Conservation (phyloP, 2,797 vertebrate species). For the Labeo calbasu region DNA sequence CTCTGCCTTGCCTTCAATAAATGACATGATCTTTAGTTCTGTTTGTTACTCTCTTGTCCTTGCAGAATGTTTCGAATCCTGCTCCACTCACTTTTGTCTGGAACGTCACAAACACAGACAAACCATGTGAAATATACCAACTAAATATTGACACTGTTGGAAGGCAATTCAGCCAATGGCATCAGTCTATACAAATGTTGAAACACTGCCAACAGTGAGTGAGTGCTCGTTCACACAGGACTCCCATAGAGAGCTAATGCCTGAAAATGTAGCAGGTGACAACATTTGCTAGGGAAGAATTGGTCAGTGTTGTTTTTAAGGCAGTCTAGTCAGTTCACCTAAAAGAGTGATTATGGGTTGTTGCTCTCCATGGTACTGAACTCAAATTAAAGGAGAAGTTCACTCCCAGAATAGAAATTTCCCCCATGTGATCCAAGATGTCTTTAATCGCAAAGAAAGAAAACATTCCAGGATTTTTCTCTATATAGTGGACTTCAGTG, state of each 20-base stretch:
- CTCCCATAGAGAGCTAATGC: background rate
- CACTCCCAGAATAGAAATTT: too few relatives aligned
- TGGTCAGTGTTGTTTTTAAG: background rate
- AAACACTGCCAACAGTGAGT: background rate
- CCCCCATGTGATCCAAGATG: too few relatives aligned
- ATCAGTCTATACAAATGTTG: background rate
- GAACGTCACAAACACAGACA: background rate
- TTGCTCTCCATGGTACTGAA: background rate
- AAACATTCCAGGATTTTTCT: too few relatives aligned
- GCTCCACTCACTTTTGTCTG: background rate
- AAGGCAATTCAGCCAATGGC: background rate
- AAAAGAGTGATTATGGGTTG: too few relatives aligned
- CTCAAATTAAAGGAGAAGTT: too few relatives aligned
- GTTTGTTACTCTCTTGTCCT: background rate
- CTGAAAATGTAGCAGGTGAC: background rate
- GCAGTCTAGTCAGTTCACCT: background rate
- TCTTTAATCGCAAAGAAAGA: too few relatives aligned
- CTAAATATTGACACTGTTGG: background rate
- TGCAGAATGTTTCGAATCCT: background rate
- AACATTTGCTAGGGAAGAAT: background rate
- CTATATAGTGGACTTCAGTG: too few relatives aligned
- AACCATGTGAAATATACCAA: background rate
- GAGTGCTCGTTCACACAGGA: background rate
- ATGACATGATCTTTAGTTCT: background rate
- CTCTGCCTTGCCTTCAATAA: background rate